Percentiles rank a stretch among this genome's conserved stretches.
Conservation (phyloP, 2,797 vertebrate species). For the Oophaga sylvatica region DNA sequence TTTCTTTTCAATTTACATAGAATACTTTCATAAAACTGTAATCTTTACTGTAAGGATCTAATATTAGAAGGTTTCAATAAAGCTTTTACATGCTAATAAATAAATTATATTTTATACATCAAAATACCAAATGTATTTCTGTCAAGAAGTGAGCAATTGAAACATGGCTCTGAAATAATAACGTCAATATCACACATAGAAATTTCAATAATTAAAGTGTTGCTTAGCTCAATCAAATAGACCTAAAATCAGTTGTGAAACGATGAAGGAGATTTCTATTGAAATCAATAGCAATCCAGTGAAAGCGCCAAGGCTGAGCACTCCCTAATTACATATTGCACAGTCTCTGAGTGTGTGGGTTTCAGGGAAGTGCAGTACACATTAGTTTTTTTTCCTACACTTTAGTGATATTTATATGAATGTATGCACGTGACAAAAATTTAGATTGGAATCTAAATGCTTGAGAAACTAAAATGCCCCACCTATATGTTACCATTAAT, state of each 20-base stretch:
- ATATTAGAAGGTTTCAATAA: slow-evolving; percentile 8
- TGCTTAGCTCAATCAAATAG: slow-evolving; percentile 63
- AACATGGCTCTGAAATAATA: slow-evolving; percentile 69
- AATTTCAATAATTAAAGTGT: slow-evolving; percentile 68
- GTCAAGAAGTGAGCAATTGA: slow-evolving; percentile 58
- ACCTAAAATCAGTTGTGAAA: slow-evolving; percentile 58
- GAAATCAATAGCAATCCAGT: slow-evolving; percentile 63
- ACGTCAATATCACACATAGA: slow-evolving; percentile 62
- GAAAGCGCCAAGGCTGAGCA: slow-evolving; percentile 63
- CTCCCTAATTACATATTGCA: slow-evolving; percentile 62
- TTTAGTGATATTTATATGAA: slow-evolving; percentile 42
- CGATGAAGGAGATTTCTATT: slow-evolving; percentile 59
- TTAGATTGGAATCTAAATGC: slow-evolving; percentile 48
- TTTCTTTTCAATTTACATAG: background rate
- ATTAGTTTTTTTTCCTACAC: slow-evolving; percentile 59
- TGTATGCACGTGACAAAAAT: slow-evolving; percentile 59
- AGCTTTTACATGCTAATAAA: slow-evolving; percentile 26
- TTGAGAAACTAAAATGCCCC: slow-evolving; percentile 42
- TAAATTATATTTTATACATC: slow-evolving; percentile 18
- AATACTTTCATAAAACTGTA: background rate
- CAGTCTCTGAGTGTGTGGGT: slow-evolving; percentile 59
- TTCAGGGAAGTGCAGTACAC: slow-evolving; percentile 61
- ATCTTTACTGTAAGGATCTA: background rate
- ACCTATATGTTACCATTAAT: slow-evolving; percentile 62
- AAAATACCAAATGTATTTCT: slow-evolving; percentile 68